A percentile compares a stretch with the other conserved stretches of the same genome.
These are phyloP conservation scores for Mechanitis mazaeus DNA, from an alignment of 2,888 invertebrate genomes.

Conservation along the genomic window DNA sequence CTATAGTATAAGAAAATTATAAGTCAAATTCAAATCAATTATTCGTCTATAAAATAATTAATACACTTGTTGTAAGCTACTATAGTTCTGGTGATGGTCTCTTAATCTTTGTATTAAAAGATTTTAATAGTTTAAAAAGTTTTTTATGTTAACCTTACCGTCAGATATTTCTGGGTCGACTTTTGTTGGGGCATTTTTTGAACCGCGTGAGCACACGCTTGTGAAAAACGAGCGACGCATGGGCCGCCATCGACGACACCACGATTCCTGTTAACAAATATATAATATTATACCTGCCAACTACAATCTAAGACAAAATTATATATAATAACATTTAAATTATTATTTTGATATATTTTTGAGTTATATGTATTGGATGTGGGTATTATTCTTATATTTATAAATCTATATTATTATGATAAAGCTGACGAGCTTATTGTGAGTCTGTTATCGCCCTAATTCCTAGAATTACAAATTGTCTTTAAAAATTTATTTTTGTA, in stretches of 20 bases:
- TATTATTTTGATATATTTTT: too few species aligned
- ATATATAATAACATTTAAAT: too few species aligned
- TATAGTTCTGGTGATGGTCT: conserved; percentile 69
- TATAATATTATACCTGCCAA: neutral
- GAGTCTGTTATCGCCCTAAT: too few species aligned
- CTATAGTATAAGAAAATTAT: conserved; percentile 10
- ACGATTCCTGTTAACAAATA: conserved; percentile 74
- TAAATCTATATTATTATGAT: too few species aligned
- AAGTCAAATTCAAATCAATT: conserved; percentile 15
- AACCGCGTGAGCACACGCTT: conserved; percentile 61
- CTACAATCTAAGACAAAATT: too few species aligned
- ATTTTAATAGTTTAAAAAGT: conserved; percentile 39
- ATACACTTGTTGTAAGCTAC: conserved; percentile 23
- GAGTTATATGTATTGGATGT: too few species aligned
- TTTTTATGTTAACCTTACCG: conserved; percentile 51
- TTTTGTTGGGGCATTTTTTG: conserved; percentile 60
- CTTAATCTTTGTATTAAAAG: conserved; percentile 60
- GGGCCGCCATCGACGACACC: conserved; percentile 79
- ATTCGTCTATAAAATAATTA: conserved; percentile 16
- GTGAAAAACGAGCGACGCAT: conserved; percentile 65
- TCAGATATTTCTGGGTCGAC: conserved; percentile 63
- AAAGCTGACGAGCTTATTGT: too few species aligned
- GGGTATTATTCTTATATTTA: too few species aligned
- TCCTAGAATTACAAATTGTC: too few species aligned
- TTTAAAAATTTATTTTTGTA: too few species aligned